Evolutionary conservation across 2,113 vertebrate genomes (phyloP).

Genomic region (Myiozetetes cayanensis): DNA sequence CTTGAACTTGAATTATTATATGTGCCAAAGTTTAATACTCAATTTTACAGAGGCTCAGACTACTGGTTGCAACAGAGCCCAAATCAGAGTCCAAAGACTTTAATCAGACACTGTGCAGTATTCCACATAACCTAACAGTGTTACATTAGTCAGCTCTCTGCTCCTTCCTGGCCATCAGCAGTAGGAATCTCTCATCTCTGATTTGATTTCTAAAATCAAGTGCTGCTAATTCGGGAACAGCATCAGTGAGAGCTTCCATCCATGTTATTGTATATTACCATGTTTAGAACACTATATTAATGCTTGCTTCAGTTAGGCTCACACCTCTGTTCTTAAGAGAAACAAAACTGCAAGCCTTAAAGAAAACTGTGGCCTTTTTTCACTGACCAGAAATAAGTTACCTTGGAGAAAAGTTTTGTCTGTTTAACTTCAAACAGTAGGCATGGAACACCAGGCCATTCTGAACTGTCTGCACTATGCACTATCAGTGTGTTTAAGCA

Average conservation of each 20-base stretch:
- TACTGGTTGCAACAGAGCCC: background rate
- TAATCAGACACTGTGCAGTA: background rate
- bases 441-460: background rate
- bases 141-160: background rate
- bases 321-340: background rate
- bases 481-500: background rate
- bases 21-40: background rate
- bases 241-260: background rate
- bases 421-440: background rate
- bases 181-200: background rate
- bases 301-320: background rate
- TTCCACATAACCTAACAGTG: background rate
- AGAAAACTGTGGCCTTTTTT: background rate
- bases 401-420: background rate
- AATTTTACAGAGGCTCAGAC: background rate
- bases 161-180: background rate
- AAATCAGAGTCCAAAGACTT: background rate
- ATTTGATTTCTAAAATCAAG: background rate
- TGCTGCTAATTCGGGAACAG: background rate
- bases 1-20: background rate
- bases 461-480: background rate
- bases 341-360: background rate
- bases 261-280: background rate
- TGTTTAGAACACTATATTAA: background rate
- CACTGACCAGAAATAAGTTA: background rate